Evolutionary conservation across 1,140 invertebrate species (phyloP).

Genomic region (Temnothorax longispinosus): DNA sequence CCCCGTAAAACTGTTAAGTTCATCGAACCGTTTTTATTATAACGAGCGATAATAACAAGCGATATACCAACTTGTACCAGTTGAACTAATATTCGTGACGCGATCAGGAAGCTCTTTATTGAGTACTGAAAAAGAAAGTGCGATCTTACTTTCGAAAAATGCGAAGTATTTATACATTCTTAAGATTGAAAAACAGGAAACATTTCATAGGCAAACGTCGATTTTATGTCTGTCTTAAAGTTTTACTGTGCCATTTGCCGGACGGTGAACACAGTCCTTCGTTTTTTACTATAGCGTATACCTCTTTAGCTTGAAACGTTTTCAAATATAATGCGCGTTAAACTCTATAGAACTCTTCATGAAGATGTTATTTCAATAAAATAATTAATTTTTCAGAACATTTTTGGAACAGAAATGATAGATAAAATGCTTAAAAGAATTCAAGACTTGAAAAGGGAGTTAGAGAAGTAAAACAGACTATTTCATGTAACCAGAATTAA

Average conservation of each 20-base stretch:
- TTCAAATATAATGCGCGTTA: background rate
- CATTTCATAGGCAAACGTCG: background rate
- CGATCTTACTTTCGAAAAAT: conserved; percentile 29
- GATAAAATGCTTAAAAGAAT: background rate
- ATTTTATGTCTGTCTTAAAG: conserved; percentile 11
- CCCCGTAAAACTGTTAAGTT: conserved; percentile 10
- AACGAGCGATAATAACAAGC: background rate
- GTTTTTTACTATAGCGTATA: background rate
- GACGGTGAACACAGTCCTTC: background rate
- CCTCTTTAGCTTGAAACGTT: background rate
- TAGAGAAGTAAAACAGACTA: background rate
- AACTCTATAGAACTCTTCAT: background rate
- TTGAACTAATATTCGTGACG: background rate
- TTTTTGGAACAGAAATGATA: background rate
- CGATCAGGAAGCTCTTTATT: conserved; percentile 13
- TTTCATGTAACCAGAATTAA: background rate
- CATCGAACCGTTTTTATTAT: background rate
- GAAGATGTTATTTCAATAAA: background rate
- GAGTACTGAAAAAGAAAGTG: conserved; percentile 26
- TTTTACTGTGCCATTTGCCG: conserved; percentile 1
- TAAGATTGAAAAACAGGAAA: conserved; percentile 11
- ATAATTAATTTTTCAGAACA: background rate
- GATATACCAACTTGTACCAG: background rate
- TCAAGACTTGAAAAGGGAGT: background rate
- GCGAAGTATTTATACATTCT: conserved; percentile 11